phyloP scores from a whole-genome alignment of 1,140 invertebrate species.

The Gonatopus flavifemur region DNA sequence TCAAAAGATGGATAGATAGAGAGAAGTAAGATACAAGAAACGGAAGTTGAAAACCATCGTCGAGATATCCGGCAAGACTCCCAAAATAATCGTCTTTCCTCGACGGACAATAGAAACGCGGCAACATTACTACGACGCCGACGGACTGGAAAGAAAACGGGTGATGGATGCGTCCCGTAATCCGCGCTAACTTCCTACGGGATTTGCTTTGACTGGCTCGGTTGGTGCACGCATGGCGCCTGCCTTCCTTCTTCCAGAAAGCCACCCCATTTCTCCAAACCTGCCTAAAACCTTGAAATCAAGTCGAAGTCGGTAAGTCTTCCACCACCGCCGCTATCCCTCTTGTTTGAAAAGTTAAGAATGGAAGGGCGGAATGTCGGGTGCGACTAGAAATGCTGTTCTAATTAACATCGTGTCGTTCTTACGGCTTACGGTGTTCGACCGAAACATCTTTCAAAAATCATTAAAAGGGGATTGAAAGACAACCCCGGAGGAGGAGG shows the following conservation, averaged over 20 bases:
- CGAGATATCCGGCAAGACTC: not conserved
- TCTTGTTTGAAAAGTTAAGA: too few relatives aligned
- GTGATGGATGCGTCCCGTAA: slow-evolving; percentile 48
- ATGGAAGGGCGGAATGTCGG: too few relatives aligned
- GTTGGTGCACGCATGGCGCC: slow-evolving; percentile 4
- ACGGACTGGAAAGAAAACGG: slow-evolving; percentile 33
- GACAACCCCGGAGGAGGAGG: not conserved
- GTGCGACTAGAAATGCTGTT: slow-evolving; percentile 29
- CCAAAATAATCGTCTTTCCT: not conserved
- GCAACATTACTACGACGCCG: slow-evolving; percentile 18
- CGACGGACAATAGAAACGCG: slow-evolving; percentile 26
- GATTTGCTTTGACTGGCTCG: slow-evolving; percentile 34
- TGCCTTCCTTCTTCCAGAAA: slow-evolving; percentile 21
- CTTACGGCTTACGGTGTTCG: slow-evolving; percentile 33
- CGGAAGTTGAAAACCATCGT: not conserved
- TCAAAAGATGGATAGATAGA: too few relatives aligned
- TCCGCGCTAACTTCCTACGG: slow-evolving; percentile 47
- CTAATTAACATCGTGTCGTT: slow-evolving; percentile 52
- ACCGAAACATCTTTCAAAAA: slow-evolving; percentile 33
- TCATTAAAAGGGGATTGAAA: slow-evolving; percentile 29
- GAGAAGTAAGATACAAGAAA: too few relatives aligned
- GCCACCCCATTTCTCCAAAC: slow-evolving; percentile 35
- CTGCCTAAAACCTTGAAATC: slow-evolving; percentile 48
- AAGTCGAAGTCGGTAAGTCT: slow-evolving; percentile 47
- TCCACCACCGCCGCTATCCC: too few relatives aligned